Evolutionary conservation across 2,888 invertebrate genomes (phyloP).

Genomic region (Ametastegia equiseti): DNA sequence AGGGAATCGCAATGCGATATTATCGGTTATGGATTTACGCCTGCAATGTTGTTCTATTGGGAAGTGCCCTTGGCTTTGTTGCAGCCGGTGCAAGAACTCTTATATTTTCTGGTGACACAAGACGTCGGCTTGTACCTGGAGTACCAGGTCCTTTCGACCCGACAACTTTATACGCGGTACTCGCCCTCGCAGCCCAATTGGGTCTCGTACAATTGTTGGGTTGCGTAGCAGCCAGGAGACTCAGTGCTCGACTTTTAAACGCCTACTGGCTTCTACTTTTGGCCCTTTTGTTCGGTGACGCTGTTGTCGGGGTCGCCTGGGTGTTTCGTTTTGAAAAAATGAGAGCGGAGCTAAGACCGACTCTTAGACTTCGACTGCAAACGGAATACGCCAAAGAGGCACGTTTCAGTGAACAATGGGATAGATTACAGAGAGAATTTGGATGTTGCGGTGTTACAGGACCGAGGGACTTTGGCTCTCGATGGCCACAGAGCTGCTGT

Average conservation of each 20-base stretch:
- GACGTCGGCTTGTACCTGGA: slow-evolving; percentile 85
- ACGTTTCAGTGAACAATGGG: slow-evolving; percentile 88
- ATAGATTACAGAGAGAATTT: slow-evolving; percentile 85
- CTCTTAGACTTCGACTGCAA: slow-evolving; percentile 80
- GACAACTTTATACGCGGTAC: slow-evolving; percentile 90
- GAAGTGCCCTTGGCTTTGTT: slow-evolving; percentile 89
- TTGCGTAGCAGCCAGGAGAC: slow-evolving; percentile 88
- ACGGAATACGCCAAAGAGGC: slow-evolving; percentile 86
- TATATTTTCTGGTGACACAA: slow-evolving; percentile 81
- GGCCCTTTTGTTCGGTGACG: slow-evolving; percentile 89
- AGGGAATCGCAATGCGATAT: slow-evolving; percentile 86
- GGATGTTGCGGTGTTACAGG: slow-evolving; percentile 89
- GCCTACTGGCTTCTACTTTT: slow-evolving; percentile 90
- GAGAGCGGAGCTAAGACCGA: slow-evolving; percentile 85
- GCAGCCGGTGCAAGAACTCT: slow-evolving; percentile 86
- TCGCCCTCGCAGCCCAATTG: slow-evolving; percentile 86
- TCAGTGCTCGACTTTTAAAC: slow-evolving; percentile 89
- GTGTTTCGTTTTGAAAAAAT: slow-evolving; percentile 88
- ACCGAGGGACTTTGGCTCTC: slow-evolving; percentile 73
- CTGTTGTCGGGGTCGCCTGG: slow-evolving; percentile 91
- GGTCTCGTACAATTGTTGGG: slow-evolving; percentile 86
- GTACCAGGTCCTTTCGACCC: slow-evolving; percentile 86
- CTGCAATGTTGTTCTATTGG: slow-evolving; percentile 92
- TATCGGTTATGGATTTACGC: slow-evolving; percentile 95
- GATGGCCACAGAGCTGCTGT: slow-evolving; percentile 72